These are phyloP conservation scores for Acanthosepion pharaonis DNA, from an alignment of 2,888 invertebrate species.

Conservation along the genomic window DNA sequence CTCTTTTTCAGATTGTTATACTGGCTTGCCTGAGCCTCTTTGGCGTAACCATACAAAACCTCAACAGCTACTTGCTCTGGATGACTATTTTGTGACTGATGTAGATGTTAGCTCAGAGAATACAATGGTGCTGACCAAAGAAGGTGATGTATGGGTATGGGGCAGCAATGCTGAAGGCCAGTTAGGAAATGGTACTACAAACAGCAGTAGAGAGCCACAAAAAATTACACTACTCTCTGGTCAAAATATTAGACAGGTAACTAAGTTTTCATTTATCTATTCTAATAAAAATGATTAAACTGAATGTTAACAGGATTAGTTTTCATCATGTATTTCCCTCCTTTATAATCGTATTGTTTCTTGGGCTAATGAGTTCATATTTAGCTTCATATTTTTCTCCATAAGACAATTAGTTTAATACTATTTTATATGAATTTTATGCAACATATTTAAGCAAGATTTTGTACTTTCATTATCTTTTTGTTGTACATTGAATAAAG, in stretches of 20 bases:
- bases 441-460: no score
- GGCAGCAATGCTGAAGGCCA: constrained; percentile 81
- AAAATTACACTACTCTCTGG: constrained; percentile 77
- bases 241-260: constrained; percentile 78
- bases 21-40: constrained; percentile 78
- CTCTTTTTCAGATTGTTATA: constrained; percentile 77
- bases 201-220: constrained; percentile 78
- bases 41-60: constrained; percentile 77
- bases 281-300: neutral
- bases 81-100: constrained; percentile 78
- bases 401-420: no score
- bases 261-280: constrained; percentile 52
- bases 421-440: no score
- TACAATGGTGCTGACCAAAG: constrained; percentile 78
- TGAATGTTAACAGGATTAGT: neutral
- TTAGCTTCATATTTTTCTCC: no score
- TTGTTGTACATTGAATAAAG: no score
- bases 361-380: no score
- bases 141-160: constrained; percentile 80
- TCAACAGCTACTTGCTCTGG: constrained; percentile 77
- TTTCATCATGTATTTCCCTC: no score
- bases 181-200: constrained; percentile 78
- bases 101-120: constrained; percentile 81
- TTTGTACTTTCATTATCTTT: no score
- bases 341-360: no score